Base-by-base conservation (phyloP, 2,797 vertebrate genomes). In the Neosilurus hyrtlii region DNA sequence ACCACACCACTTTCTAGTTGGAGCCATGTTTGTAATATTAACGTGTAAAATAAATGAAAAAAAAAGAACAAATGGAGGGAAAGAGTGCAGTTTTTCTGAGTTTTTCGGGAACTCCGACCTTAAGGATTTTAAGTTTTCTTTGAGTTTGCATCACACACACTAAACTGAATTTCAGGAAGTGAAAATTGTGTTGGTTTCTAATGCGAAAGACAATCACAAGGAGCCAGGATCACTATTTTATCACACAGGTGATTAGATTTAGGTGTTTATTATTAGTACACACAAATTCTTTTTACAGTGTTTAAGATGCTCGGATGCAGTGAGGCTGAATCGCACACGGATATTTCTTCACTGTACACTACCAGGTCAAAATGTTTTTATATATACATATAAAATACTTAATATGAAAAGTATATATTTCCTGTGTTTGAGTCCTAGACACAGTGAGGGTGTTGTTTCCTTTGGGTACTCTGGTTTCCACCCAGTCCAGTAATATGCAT, bases 61-160 rank as follows among this genome's bases (percentile, higher is more conserved):
- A 20, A 72, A 52, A 52, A 72, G 0, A 4, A 43, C 54, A 52
- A 1, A 35, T 35, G 57, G 14, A n/a, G 16, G 12, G 52, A 74
- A 24, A 35, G 14, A 1, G 9, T 56, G 24, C 43, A 52, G 70
- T 4, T 18, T 57, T 10, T 57, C 26, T 74, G 43, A 43, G 43
- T 2, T 74, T 72, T 57, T 74, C 20, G 18, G 49, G 49, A 74
- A 35, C 18, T 57, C 54, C 56, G 3, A 24, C 73, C 73, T 12
- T 37, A 37, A 59, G 73, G 30, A 22, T 57, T 37, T 18, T 2
- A 59, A 75, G 54, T 75, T 75, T 73, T 59, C 73, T 35, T 22
- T 3, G 56, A 59, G 73, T 75, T 75, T 75, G 73, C 73, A 59
- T 75, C 73, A 75, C 26, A 37, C 56, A 12, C 73, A 30, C 8